These are phyloP conservation scores for Peribatodes rhomboidaria DNA, from an alignment of 2,888 invertebrate genomes.

Conservation along the genomic window DNA sequence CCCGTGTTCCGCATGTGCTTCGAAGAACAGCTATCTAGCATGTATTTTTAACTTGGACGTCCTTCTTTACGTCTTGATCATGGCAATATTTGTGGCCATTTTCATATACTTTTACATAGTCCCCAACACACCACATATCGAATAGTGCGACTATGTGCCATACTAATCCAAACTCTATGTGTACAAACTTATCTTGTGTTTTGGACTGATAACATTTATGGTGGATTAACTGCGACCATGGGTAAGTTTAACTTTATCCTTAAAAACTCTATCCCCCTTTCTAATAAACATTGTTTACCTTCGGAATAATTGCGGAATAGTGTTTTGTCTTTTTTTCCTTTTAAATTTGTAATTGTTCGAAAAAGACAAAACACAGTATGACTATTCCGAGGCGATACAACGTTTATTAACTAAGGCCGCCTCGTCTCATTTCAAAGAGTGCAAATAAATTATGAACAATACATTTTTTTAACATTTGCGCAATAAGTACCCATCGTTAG, in stretches of 20 bases:
- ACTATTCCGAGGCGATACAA: no score
- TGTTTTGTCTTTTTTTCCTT: no score
- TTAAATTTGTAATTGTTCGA: no score
- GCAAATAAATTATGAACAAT: no score
- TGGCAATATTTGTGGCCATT: slow-evolving; percentile 56
- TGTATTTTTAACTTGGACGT: slow-evolving; percentile 67
- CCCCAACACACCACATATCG: slow-evolving; percentile 34
- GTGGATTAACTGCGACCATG: slow-evolving; percentile 5
- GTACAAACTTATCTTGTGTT: slow-evolving; percentile 24
- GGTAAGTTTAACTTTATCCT: slow-evolving; percentile 12
- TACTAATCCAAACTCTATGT: no score
- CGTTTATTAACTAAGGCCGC: no score
- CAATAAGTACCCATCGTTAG: no score
- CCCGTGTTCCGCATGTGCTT: background rate
- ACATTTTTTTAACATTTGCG: no score
- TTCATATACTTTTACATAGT: slow-evolving; percentile 63
- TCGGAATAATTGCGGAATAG: background rate
- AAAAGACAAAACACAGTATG: no score
- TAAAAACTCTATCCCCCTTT: background rate
- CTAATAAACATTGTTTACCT: no score
- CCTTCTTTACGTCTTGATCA: slow-evolving; percentile 61
- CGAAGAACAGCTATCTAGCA: slow-evolving; percentile 53
- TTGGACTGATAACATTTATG: slow-evolving; percentile 6
- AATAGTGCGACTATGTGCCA: no score
- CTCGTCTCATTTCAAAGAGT: no score